Percentiles rank a stretch among this genome's conserved stretches.
Evolutionary conservation across 2,888 invertebrate species (phyloP).

Genomic region (Pycnomerus fuliginosus): DNA sequence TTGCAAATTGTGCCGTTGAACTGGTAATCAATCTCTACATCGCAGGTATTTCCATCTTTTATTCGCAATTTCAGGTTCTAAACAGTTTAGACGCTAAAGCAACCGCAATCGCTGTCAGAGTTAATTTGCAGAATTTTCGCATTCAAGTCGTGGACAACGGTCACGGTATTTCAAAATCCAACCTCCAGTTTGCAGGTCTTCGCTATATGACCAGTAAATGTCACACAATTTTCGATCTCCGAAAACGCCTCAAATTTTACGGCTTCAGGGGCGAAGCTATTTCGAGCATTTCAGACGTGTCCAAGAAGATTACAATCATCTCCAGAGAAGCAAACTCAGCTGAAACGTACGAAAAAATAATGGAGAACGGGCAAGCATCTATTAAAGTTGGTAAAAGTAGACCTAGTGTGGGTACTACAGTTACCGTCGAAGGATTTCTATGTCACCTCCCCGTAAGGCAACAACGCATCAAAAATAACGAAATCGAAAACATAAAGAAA

Average conservation of each 20-base stretch:
- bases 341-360: constrained; percentile 60
- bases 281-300: constrained; percentile 61
- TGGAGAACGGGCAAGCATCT: constrained; percentile 38
- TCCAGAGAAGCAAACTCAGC: constrained; percentile 54
- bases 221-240: constrained; percentile 55
- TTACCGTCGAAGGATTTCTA: constrained; percentile 67
- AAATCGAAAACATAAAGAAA: constrained; percentile 61
- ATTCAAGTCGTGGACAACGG: constrained; percentile 82
- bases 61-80: constrained; percentile 59
- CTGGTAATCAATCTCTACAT: no score
- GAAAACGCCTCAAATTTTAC: constrained; percentile 57
- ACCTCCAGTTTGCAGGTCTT: constrained; percentile 61
- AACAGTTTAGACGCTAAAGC: constrained; percentile 73
- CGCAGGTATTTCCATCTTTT: no score
- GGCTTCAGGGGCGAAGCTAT: constrained; percentile 71
- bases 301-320: constrained; percentile 60
- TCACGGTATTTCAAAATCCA: constrained; percentile 59
- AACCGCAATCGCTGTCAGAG: constrained; percentile 67
- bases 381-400: constrained; percentile 50
- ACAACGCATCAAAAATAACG: constrained; percentile 56
- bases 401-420: constrained; percentile 70
- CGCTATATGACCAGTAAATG: constrained; percentile 68
- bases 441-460: constrained; percentile 64
- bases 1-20: no score
- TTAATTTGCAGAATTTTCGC: constrained; percentile 60